Conservation (phyloP, 2,888 invertebrate species). For the Dione juno region DNA sequence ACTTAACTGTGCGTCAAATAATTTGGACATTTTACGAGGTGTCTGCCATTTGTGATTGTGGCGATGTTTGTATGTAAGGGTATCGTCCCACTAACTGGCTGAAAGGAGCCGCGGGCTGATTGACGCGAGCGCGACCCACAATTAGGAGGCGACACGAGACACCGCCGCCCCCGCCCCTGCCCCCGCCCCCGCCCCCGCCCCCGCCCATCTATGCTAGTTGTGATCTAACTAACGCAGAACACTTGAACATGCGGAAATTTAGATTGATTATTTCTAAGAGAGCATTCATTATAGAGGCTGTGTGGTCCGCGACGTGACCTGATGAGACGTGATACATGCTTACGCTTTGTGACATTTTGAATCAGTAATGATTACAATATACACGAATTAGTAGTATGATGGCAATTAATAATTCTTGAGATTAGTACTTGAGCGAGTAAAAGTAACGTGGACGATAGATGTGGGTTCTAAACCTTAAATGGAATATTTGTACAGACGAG, state of each 20-base stretch:
- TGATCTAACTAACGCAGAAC: background rate
- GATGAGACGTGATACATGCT: background rate
- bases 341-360: background rate
- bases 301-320: slow-evolving; percentile 7
- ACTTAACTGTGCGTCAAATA: slow-evolving; percentile 16
- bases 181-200: too few species aligned
- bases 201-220: too few species aligned
- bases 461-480: too few species aligned
- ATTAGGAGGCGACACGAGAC: background rate
- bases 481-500: too few species aligned
- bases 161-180: too few species aligned
- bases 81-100: slow-evolving; percentile 21
- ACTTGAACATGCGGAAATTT: slow-evolving; percentile 15
- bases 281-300: background rate
- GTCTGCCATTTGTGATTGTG: slow-evolving; percentile 4
- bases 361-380: background rate
- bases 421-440: too few species aligned
- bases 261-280: slow-evolving; percentile 16
- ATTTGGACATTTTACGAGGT: slow-evolving; percentile 7
- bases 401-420: background rate
- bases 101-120: slow-evolving; percentile 31
- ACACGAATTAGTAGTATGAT: background rate
- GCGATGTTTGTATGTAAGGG: slow-evolving; percentile 3
- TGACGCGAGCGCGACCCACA: slow-evolving; percentile 8
- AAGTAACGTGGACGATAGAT: too few species aligned